Percentiles rank a stretch among this genome's conserved stretches.
Conservation (phyloP, 2,888 invertebrate genomes). For the Amphipyra tragopoginis region DNA sequence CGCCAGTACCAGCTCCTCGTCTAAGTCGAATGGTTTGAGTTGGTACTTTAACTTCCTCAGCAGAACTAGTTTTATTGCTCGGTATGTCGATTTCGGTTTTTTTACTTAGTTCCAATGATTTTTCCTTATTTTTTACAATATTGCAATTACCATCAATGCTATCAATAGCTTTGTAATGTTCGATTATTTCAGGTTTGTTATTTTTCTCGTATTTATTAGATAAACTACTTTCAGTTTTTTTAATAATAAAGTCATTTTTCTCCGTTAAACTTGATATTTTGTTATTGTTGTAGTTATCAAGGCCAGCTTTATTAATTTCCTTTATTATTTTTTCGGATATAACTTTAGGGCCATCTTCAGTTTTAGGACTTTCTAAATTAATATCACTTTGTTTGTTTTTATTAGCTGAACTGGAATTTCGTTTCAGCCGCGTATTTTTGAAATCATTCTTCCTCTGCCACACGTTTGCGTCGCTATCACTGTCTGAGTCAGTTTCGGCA, state of each 20-base stretch:
- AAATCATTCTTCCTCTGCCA: slow-evolving; percentile 85
- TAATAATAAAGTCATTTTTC: slow-evolving; percentile 61
- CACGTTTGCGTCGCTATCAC: slow-evolving; percentile 80
- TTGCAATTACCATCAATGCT: slow-evolving; percentile 34
- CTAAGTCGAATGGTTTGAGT: slow-evolving; percentile 77
- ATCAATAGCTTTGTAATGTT: slow-evolving; percentile 55
- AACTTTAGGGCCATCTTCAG: slow-evolving; percentile 75
- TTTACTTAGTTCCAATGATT: slow-evolving; percentile 49
- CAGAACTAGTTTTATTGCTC: slow-evolving; percentile 62
- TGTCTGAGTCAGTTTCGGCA: slow-evolving; percentile 83
- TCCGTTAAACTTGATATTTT: slow-evolving; percentile 60
- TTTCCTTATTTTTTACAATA: slow-evolving; percentile 54
- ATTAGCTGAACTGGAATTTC: slow-evolving; percentile 81
- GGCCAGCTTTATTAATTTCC: slow-evolving; percentile 78
- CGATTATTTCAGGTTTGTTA: slow-evolving; percentile 57
- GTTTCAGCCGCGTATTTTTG: slow-evolving; percentile 84
- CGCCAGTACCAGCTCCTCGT: slow-evolving; percentile 90
- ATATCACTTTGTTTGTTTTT: slow-evolving; percentile 80
- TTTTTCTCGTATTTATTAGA: slow-evolving; percentile 62
- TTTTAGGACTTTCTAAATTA: slow-evolving; percentile 72
- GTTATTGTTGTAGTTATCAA: slow-evolving; percentile 67
- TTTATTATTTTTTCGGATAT: slow-evolving; percentile 80
- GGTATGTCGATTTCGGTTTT: slow-evolving; percentile 54
- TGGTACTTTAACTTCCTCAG: slow-evolving; percentile 65
- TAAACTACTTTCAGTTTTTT: slow-evolving; percentile 57